These are phyloP conservation scores for Rhimphoctona megacephalus DNA, from an alignment of 2,888 invertebrate genomes.

Conservation along the genomic window DNA sequence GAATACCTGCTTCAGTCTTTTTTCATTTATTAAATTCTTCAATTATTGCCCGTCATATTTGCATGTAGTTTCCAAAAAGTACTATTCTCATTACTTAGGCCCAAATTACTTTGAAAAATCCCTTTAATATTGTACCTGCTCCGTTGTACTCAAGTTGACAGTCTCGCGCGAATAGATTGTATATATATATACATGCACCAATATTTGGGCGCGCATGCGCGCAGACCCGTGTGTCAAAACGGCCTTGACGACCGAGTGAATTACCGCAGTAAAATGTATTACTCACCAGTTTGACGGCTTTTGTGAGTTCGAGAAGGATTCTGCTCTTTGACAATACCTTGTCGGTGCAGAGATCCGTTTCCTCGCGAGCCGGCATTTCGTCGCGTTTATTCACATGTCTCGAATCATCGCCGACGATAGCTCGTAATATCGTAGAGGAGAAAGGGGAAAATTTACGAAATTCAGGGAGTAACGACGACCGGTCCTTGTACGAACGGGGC, in stretches of 20 bases:
- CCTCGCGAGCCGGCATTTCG: constrained; percentile 81
- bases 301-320: constrained; percentile 83
- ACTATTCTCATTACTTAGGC: neutral
- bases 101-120: neutral
- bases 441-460: constrained; percentile 46
- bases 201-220: constrained; percentile 1
- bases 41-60: neutral
- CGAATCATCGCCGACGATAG: constrained; percentile 49
- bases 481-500: constrained; percentile 50
- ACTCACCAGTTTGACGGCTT: constrained; percentile 84
- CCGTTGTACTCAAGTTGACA: neutral
- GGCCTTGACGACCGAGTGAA: constrained; percentile 68
- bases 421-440: constrained; percentile 54
- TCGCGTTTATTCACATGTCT: constrained; percentile 75
- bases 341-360: constrained; percentile 83
- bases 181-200: neutral
- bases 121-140: neutral
- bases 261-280: constrained; percentile 24
- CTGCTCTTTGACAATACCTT: constrained; percentile 83
- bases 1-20: neutral
- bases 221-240: constrained; percentile 25
- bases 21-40: neutral
- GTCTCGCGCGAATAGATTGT: neutral
- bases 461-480: constrained; percentile 47
- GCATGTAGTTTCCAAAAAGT: neutral